Conservation (phyloP, 2,888 invertebrate species). For the Caradrina clavipalpis region DNA sequence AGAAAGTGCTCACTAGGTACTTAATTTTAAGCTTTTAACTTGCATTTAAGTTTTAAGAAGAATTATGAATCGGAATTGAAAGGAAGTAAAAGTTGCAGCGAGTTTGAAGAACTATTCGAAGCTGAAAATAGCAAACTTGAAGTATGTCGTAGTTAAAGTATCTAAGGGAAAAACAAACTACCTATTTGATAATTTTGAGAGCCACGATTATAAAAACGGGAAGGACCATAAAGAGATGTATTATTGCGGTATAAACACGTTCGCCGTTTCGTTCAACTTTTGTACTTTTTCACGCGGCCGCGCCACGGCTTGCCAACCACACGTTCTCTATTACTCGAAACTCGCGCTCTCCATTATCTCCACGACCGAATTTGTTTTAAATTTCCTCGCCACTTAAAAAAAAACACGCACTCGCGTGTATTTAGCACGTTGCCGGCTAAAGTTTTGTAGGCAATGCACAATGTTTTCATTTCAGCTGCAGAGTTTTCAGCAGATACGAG, state of each 20-base stretch:
- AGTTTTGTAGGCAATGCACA: constrained; percentile 69
- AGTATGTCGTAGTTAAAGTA: constrained; percentile 47
- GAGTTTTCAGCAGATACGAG: constrained; percentile 63
- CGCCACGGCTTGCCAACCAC: constrained; percentile 85
- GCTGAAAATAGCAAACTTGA: constrained; percentile 64
- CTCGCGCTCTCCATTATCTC: constrained; percentile 88
- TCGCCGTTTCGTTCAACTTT: constrained; percentile 82
- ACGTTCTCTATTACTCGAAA: constrained; percentile 87
- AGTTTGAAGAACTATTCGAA: constrained; percentile 67
- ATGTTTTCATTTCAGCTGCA: constrained; percentile 70
- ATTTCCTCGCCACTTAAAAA: constrained; percentile 80
- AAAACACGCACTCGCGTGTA: constrained; percentile 74
- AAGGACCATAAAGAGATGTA: constrained; percentile 26
- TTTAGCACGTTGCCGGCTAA: constrained; percentile 69
- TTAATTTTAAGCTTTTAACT: constrained; percentile 85
- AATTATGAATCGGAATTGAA: constrained; percentile 84
- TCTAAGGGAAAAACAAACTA: constrained; percentile 11
- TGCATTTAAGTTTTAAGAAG: constrained; percentile 84
- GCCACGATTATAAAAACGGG: constrained; percentile 21
- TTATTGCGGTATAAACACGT: constrained; percentile 65
- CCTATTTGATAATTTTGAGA: background rate
- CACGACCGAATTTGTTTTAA: constrained; percentile 86
- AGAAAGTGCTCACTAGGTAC: constrained; percentile 74
- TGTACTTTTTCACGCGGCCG: constrained; percentile 85
- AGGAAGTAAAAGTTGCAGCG: constrained; percentile 77